These are phyloP conservation scores for Hippoglossus stenolepis DNA, from an alignment of 2,113 vertebrate species.

Conservation along the genomic window DNA sequence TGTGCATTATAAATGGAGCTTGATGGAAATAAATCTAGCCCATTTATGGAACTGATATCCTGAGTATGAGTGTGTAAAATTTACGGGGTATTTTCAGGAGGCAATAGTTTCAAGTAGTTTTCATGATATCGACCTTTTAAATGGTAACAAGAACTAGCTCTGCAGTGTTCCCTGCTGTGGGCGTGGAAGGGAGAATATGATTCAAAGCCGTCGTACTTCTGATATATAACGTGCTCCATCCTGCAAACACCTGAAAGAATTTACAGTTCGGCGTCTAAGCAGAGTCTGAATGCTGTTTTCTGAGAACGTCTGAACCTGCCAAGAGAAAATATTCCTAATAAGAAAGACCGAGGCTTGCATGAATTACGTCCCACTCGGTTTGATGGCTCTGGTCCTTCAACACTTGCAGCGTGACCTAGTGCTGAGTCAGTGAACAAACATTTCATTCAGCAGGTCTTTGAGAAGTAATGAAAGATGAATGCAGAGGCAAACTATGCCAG, in stretches of 20 bases:
- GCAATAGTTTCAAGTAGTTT: not conserved
- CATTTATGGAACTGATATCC: too few relatives aligned
- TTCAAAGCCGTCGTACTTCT: not conserved
- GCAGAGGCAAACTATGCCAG: not conserved
- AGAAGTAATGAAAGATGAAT: not conserved
- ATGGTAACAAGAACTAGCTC: not conserved
- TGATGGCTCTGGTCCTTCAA: not conserved
- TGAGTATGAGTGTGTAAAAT: too few relatives aligned
- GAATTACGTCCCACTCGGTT: not conserved
- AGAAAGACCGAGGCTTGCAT: not conserved
- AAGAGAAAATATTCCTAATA: conserved; percentile 11
- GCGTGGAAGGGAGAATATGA: not conserved
- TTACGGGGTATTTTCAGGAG: not conserved
- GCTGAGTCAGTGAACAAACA: conserved; percentile 30
- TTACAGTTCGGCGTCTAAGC: not conserved
- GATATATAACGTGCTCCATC: not conserved
- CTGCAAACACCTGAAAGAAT: conserved; percentile 15
- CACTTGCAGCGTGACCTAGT: not conserved
- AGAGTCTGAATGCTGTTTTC: not conserved
- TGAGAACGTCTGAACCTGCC: not conserved
- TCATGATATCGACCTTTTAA: not conserved
- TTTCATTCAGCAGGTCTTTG: conserved; percentile 10
- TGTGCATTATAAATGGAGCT: too few relatives aligned
- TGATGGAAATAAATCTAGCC: too few relatives aligned
- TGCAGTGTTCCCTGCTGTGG: not conserved